Base-by-base conservation (phyloP, 2,113 vertebrate species). In the Xiphias gladius region DNA sequence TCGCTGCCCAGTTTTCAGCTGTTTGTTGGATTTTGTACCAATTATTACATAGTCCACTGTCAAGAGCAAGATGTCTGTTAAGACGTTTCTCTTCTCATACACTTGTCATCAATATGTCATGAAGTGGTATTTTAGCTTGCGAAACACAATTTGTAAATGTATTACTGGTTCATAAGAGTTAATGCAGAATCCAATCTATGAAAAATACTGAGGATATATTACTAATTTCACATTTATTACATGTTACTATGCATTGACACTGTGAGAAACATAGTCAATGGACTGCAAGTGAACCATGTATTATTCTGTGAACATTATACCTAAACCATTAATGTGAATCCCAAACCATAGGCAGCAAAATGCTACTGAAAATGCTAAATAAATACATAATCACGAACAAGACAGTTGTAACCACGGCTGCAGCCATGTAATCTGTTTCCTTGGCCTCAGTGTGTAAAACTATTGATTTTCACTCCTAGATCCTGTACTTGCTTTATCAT, bases 11-110 rank as follows among this genome's bases (percentile, higher is more conserved):
- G 69, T 57, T 75, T 79, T 81, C 63, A 72, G 55, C 57, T 57
- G 62, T 79, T 87, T 82, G 85, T 86, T 82, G 70, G 67, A 35
- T 75, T 67, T 65, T 70, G 59, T 70, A 82, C 73, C 76, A 89
- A 66, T 85, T 87, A 79, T 65, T 65, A 39, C 26, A 71, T 75
- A 58, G 76, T 76, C 61, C 39, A 32, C 71, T 79, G 52, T 73
- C 72, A 69, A 81, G 77, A 76, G 73, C 74, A 70, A 82, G 37
- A 75, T 14, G 22, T 75, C 66, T 41, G 4, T 10, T 65, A 28
- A 43, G 63, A 16, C 73, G 48, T 57, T 26, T 52, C 30, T 82
- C 46, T 65, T 73, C 19, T 52, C 39, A 52, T 35, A 43, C 72
- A 73, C 57, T 30, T 75, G 30, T 67, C 12, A n/a, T 32, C 39